Evolutionary conservation across 2,113 vertebrate species (phyloP).

Genomic region (Haemorhous mexicanus): DNA sequence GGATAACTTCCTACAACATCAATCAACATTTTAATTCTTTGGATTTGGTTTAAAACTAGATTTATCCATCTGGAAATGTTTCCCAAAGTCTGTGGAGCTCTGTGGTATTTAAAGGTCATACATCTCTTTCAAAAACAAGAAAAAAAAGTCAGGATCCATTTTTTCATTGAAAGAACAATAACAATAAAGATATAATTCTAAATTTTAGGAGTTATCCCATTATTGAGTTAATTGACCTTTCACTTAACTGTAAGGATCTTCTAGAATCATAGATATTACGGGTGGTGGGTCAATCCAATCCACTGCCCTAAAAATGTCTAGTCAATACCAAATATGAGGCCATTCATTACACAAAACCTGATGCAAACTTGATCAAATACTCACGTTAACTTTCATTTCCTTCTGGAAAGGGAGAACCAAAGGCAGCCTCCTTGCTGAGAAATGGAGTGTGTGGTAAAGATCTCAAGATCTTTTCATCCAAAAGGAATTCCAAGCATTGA

Average conservation of each 20-base stretch:
- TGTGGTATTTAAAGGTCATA: not conserved
- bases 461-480: not conserved
- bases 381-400: not conserved
- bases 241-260: not conserved
- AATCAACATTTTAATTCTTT: not conserved
- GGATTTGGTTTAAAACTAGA: not conserved
- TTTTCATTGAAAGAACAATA: not conserved
- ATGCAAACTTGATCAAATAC: not conserved
- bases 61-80: not conserved
- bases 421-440: not conserved
- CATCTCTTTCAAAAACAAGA: not conserved
- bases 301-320: not conserved
- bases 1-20: not conserved
- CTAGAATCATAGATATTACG: not conserved
- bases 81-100: fast-evolving
- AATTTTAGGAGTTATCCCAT: not conserved
- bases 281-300: not conserved
- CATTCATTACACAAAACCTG: not conserved
- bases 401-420: not conserved
- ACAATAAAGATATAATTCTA: not conserved
- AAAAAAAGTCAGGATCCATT: not conserved
- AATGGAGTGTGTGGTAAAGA: not conserved
- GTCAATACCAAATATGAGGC: not conserved
- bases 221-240: not conserved
- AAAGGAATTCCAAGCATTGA: not conserved